Conservation (phyloP, 1,140 invertebrate species). For the Drosophila hydei region DNA sequence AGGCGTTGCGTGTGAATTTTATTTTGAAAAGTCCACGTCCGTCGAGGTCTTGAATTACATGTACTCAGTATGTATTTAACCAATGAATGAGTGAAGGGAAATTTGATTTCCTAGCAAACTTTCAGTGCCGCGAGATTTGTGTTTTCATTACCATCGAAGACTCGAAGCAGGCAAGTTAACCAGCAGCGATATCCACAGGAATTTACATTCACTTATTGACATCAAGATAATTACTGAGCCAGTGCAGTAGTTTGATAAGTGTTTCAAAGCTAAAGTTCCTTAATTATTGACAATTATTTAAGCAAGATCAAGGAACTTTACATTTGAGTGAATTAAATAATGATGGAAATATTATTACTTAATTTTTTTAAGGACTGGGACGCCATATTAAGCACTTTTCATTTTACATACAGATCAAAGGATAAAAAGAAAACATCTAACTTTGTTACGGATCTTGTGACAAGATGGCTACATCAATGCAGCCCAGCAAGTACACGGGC, state of each 20-base stretch:
- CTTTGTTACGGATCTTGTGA: slow-evolving; percentile 14
- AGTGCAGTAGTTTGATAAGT: background rate
- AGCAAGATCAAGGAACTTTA: too few species aligned
- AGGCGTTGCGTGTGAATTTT: slow-evolving; percentile 59
- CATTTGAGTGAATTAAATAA: too few species aligned
- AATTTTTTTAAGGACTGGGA: too few species aligned
- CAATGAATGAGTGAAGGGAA: slow-evolving; percentile 11
- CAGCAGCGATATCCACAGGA: background rate
- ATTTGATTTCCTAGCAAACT: slow-evolving; percentile 14
- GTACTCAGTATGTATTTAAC: slow-evolving; percentile 36
- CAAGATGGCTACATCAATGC: slow-evolving; percentile 67
- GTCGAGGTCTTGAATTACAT: slow-evolving; percentile 13
- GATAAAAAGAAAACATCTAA: slow-evolving; percentile 32
- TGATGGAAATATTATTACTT: too few species aligned
- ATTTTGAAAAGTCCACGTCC: slow-evolving; percentile 35
- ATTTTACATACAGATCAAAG: too few species aligned
- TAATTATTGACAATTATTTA: too few species aligned
- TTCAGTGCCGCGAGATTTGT: slow-evolving; percentile 44
- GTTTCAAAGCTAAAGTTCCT: background rate
- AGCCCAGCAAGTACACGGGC: slow-evolving; percentile 84
- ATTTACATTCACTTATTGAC: background rate
- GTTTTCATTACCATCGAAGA: slow-evolving; percentile 62
- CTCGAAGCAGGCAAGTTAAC: slow-evolving; percentile 61
- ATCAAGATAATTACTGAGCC: background rate
- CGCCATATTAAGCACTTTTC: too few species aligned